A percentile compares a stretch with the other conserved stretches of the same genome.
Evolutionary conservation across 2,797 vertebrate genomes (phyloP).

Genomic region (Peromyscus aztecus): DNA sequence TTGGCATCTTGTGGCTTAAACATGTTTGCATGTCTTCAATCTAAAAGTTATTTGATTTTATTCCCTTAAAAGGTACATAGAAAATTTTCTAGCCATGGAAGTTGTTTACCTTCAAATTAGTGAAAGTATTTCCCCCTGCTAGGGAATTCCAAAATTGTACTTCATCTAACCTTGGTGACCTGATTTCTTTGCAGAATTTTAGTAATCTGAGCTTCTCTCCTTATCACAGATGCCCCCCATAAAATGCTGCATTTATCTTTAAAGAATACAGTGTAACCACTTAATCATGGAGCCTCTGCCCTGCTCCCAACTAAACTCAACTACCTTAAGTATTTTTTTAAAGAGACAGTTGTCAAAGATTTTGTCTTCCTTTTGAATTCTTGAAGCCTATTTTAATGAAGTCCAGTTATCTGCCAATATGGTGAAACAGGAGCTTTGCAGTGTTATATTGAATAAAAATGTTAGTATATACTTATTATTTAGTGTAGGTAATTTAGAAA

Average conservation of each 20-base stretch:
- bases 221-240: background rate
- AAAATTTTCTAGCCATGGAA: background rate
- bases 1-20: background rate
- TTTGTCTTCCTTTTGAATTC: constrained; percentile 39
- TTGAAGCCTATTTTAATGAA: constrained; percentile 38
- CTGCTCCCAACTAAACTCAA: constrained; percentile 16
- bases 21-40: constrained; percentile 24
- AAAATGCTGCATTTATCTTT: background rate
- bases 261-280: background rate
- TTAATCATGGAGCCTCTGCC: background rate
- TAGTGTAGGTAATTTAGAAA: constrained; percentile 35
- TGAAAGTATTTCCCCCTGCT: background rate
- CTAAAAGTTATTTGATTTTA: constrained; percentile 18
- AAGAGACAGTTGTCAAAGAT: constrained; percentile 26
- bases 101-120: background rate
- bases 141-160: background rate
- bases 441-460: background rate
- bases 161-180: background rate
- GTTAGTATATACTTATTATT: background rate
- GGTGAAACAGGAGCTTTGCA: background rate
- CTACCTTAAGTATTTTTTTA: background rate
- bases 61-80: constrained; percentile 26
- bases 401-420: background rate
- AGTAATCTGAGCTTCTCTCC: background rate
- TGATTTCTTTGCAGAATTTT: constrained; percentile 42